phyloP scores from a whole-genome alignment of 2,797 vertebrate species.

The Anas georgica region DNA sequence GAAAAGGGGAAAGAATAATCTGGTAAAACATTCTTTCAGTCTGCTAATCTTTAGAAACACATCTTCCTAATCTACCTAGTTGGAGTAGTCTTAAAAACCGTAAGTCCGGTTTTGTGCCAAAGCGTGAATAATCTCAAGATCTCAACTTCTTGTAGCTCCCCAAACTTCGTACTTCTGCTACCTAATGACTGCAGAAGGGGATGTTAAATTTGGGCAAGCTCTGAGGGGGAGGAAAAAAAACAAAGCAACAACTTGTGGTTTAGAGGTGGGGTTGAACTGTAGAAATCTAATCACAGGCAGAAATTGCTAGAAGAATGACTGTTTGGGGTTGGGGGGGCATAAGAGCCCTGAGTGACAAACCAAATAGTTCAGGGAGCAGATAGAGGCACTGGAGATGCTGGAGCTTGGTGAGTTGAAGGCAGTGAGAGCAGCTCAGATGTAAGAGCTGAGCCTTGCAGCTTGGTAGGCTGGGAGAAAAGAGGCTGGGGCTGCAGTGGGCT shows the following conservation, averaged over 20 bases:
- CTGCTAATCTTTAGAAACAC: background rate
- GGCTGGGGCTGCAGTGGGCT: background rate
- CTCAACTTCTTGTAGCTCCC: slow-evolving; percentile 1
- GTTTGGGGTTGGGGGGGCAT: background rate
- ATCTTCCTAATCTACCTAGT: slow-evolving; percentile 27
- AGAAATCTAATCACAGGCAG: background rate
- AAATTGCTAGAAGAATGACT: background rate
- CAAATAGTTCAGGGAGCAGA: background rate
- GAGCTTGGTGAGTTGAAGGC: background rate
- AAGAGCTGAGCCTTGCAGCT: background rate
- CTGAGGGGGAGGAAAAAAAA: background rate
- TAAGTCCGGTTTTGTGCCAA: background rate
- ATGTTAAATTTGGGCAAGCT: background rate
- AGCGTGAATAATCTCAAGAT: slow-evolving; percentile 28
- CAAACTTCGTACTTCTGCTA: slow-evolving; percentile 13
- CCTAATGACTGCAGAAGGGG: background rate
- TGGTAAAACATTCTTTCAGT: background rate
- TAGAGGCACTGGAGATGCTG: background rate
- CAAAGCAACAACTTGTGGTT: background rate
- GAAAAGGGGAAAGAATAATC: background rate
- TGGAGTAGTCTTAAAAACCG: background rate
- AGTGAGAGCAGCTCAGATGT: background rate
- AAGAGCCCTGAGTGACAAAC: background rate
- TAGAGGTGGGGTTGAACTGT: background rate
- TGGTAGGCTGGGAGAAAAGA: background rate